Conservation (phyloP, 2,888 invertebrate species). For the Leptogaster cylindrica region DNA sequence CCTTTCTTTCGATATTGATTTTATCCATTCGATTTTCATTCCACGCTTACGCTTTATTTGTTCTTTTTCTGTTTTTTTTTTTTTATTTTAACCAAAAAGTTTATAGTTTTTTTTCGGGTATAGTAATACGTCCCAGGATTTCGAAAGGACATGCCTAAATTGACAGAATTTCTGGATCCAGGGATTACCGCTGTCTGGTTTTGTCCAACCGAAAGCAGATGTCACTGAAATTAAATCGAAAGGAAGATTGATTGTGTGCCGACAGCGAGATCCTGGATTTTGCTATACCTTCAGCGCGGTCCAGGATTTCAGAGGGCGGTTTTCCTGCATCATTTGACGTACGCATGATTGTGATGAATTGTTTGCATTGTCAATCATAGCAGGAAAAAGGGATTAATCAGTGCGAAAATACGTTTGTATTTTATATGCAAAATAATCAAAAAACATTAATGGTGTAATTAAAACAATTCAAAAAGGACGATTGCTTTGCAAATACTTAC, state of each 20-base stretch:
- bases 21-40: conserved; percentile 18
- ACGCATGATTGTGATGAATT: conserved; percentile 33
- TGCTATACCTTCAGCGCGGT: conserved; percentile 6
- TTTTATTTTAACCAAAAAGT: not conserved
- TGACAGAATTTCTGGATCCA: conserved; percentile 26
- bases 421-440: too few relatives aligned
- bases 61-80: conserved; percentile 3
- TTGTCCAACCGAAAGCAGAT: conserved; percentile 56
- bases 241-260: conserved; percentile 61
- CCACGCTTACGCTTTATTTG: conserved; percentile 10
- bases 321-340: conserved; percentile 35
- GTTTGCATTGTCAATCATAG: conserved; percentile 17
- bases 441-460: too few relatives aligned
- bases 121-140: conserved; percentile 3
- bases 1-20: conserved; percentile 31
- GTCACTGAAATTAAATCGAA: conserved; percentile 62
- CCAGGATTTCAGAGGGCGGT: conserved; percentile 19
- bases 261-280: conserved; percentile 39
- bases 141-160: conserved; percentile 19
- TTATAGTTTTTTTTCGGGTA: conserved; percentile 7
- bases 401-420: too few relatives aligned
- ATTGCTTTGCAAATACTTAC: too few relatives aligned
- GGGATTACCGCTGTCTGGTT: conserved; percentile 38
- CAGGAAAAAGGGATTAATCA: too few relatives aligned
- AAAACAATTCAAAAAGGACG: too few relatives aligned